Base-by-base conservation (phyloP, 2,888 invertebrate genomes). In the Polyommatus iphigenia region DNA sequence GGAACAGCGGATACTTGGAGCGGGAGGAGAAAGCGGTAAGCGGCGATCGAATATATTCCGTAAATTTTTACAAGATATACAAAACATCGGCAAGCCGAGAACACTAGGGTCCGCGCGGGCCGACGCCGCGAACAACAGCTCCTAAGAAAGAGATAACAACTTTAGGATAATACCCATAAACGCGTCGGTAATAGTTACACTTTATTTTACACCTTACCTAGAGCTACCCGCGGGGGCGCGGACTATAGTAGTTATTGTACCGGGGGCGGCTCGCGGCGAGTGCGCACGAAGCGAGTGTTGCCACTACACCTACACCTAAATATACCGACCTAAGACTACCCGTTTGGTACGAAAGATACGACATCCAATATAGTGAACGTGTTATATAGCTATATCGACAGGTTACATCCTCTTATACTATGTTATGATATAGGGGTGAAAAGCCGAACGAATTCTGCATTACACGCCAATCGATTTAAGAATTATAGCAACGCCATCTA, bases 81-180 rank as follows among this genome's bases (percentile, higher is more conserved):
- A 41, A 72, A 41, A 41, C 71, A 76, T 71, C 32, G 15, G 67
- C 67, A 20, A 71, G 71, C 76, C 79, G 72, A 79, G 79, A 82
- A 81, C 78, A 79, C 73, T 76, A 78, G 75, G 80, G 82, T 84
- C 89, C 89, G 84, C 90, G 89, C 89, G 85, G 81, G 82, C 85
- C 89, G 85, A 82, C 86, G 87, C 89, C 88, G 82, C 87, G 88
- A 89, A 91, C 92, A 94, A 93, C 93, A 92, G 92, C 91, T 90
- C 92, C 94, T 94, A 94, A 91, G 92, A 93, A 94, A 93, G 93
- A 94, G 93, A 90, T 93, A 94, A 94, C 94, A 94, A 93, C 89
- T 85, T 85, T 90, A 90, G 88, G 88, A 91, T 91, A 89, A 89
- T 89, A 92, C 90, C 91, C 88, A 91, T 89, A 89, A 89, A 91